These are phyloP conservation scores for Sphecodes monilicornis DNA, from an alignment of 2,888 invertebrate genomes.

Conservation along the genomic window DNA sequence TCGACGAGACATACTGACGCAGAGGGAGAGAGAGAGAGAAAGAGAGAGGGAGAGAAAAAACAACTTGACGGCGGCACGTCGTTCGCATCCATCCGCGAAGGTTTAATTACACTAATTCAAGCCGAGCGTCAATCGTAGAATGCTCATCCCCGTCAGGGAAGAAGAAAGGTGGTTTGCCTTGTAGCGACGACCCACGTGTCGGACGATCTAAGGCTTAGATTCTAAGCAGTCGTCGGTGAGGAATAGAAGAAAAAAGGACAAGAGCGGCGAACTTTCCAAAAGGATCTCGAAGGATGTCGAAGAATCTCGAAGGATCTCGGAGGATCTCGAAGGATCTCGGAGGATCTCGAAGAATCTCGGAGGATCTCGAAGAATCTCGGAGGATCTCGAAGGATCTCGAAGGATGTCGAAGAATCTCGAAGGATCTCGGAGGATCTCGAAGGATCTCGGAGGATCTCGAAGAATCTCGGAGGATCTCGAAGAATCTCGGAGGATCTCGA, in stretches of 20 bases:
- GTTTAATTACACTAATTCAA: slow-evolving; percentile 43
- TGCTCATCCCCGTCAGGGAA: slow-evolving; percentile 36
- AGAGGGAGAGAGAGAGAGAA: not conserved
- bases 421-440: too few relatives aligned
- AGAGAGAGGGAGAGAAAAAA: not conserved
- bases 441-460: too few relatives aligned
- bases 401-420: too few relatives aligned
- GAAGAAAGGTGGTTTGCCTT: slow-evolving; percentile 59
- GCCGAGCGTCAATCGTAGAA: slow-evolving; percentile 31
- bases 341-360: too few relatives aligned
- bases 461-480: too few relatives aligned
- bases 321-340: too few relatives aligned
- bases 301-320: too few relatives aligned
- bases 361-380: too few relatives aligned
- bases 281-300: not conserved
- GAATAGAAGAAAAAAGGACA: not conserved
- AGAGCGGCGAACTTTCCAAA: not conserved
- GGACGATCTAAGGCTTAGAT: slow-evolving; percentile 10
- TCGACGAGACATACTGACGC: not conserved
- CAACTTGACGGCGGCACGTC: not conserved
- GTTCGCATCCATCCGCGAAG: not conserved
- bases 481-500: too few relatives aligned
- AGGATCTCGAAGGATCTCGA: too few relatives aligned
- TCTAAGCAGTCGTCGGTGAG: not conserved
- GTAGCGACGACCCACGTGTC: slow-evolving; percentile 42